These are phyloP conservation scores for Takifugu rubripes DNA, from an alignment of 2,797 vertebrate species.

Conservation along the genomic window DNA sequence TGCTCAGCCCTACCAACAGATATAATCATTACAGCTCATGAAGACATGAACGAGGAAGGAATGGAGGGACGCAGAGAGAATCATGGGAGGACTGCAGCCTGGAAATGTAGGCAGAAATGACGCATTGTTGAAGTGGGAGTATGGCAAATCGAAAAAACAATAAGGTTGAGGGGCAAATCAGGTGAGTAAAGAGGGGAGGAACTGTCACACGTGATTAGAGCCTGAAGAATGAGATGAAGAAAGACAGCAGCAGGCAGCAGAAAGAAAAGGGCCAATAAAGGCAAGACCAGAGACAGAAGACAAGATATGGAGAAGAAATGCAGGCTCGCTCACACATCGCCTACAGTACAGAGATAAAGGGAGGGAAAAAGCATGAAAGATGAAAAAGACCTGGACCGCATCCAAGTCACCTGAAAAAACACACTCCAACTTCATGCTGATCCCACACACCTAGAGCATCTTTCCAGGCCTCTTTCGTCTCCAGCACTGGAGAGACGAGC, in stretches of 20 bases:
- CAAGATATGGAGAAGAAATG: conserved; percentile 18
- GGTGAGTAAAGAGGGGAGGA: conserved; percentile 6
- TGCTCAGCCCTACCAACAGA: conserved; percentile 41
- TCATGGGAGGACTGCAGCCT: conserved; percentile 21
- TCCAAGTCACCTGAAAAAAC: conserved; percentile 59
- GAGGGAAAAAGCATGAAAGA: conserved; percentile 40
- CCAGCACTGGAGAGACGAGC: conserved; percentile 31
- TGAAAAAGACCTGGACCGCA: conserved; percentile 45
- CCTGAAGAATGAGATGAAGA: conserved; percentile 7
- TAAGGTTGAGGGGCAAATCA: conserved; percentile 1
- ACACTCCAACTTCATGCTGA: conserved; percentile 31
- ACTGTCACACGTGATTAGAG: conserved; percentile 1
- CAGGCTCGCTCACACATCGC: conserved; percentile 33
- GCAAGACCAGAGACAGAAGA: conserved; percentile 18
- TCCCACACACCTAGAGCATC: conserved; percentile 46
- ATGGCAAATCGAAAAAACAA: conserved; percentile 21
- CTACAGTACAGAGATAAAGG: conserved; percentile 10
- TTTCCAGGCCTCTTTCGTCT: conserved; percentile 55
- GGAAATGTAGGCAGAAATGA: conserved; percentile 6
- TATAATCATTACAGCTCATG: conserved; percentile 56
- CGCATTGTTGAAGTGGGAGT: conserved; percentile 16
- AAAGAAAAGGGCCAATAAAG: conserved; percentile 10
- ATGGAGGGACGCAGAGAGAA: conserved; percentile 25
- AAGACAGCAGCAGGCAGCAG: conserved; percentile 1
- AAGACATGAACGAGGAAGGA: conserved; percentile 29